These are phyloP conservation scores for Spondyliosoma cantharus DNA, from an alignment of 2,797 vertebrate genomes.

Conservation along the genomic window DNA sequence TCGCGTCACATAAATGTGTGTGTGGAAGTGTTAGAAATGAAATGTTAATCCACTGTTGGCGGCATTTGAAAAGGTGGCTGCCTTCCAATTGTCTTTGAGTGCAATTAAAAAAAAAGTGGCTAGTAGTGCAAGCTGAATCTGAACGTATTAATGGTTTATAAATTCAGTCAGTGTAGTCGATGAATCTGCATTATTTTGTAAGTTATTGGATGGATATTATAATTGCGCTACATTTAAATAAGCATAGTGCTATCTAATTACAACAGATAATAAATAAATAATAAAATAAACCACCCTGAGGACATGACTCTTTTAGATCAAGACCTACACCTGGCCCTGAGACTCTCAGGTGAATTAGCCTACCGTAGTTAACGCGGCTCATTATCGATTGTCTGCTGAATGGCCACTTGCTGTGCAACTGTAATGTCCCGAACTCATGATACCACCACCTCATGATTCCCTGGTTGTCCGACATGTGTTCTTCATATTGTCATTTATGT, in stretches of 20 bases:
- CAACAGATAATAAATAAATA: too few species aligned
- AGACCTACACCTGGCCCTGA: background rate
- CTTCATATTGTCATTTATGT: constrained; percentile 16
- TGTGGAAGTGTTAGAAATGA: constrained; percentile 8
- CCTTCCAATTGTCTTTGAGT: background rate
- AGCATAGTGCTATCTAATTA: too few species aligned
- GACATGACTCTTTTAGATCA: too few species aligned
- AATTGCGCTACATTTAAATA: too few species aligned
- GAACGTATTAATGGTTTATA: background rate
- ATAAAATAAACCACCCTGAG: too few species aligned
- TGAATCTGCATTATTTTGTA: background rate
- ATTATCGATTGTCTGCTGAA: constrained; percentile 44
- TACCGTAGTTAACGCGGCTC: constrained; percentile 15
- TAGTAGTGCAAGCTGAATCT: background rate
- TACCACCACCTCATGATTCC: constrained; percentile 39
- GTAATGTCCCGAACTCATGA: constrained; percentile 56
- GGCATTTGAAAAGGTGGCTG: constrained; percentile 14
- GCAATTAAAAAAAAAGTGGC: background rate
- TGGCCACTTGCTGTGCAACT: constrained; percentile 37
- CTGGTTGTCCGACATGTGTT: constrained; percentile 39
- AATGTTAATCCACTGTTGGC: constrained; percentile 31
- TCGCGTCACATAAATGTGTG: constrained; percentile 1
- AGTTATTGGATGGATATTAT: background rate
- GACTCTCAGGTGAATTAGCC: constrained; percentile 35
- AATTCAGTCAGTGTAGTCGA: background rate